These are phyloP conservation scores for Haliaeetus leucogaster DNA, from an alignment of 2,113 vertebrate species.

Conservation along the genomic window DNA sequence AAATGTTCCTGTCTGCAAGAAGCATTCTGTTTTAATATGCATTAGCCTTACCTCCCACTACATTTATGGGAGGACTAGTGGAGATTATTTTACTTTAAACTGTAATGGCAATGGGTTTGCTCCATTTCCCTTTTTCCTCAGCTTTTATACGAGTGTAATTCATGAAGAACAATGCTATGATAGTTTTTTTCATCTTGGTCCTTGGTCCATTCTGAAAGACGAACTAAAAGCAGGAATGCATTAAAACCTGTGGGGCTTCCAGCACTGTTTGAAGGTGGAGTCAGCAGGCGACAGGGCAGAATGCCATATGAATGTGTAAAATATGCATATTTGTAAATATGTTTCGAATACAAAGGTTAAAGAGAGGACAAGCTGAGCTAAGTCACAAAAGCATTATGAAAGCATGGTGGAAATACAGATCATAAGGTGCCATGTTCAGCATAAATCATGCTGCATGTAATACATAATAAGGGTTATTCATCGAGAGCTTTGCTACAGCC, in stretches of 20 bases:
- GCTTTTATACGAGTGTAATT: neutral
- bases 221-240: neutral
- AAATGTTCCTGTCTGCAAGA: conserved; percentile 13
- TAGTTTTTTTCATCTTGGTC: neutral
- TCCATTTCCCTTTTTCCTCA: neutral
- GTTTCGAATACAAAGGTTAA: conserved; percentile 29
- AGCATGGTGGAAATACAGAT: conserved; percentile 24
- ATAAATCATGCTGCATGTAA: conserved; percentile 25
- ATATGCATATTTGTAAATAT: conserved; percentile 61
- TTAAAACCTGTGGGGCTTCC: neutral
- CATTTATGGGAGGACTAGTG: neutral
- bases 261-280: neutral
- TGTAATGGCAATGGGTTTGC: neutral
- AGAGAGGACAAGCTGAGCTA: conserved; percentile 43
- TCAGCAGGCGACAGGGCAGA: neutral
- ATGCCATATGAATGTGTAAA: neutral
- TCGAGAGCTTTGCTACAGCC: neutral
- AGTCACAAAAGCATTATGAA: conserved; percentile 24
- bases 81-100: conserved; percentile 23
- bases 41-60: neutral
- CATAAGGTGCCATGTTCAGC: conserved; percentile 56
- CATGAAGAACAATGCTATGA: neutral
- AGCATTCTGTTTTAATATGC: neutral
- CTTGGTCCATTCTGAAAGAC: neutral
- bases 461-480: conserved; percentile 52